Percentiles rank a stretch among this genome's conserved stretches.
phyloP scores from a whole-genome alignment of 2,888 invertebrate species.

The Scaptomyza flava region DNA sequence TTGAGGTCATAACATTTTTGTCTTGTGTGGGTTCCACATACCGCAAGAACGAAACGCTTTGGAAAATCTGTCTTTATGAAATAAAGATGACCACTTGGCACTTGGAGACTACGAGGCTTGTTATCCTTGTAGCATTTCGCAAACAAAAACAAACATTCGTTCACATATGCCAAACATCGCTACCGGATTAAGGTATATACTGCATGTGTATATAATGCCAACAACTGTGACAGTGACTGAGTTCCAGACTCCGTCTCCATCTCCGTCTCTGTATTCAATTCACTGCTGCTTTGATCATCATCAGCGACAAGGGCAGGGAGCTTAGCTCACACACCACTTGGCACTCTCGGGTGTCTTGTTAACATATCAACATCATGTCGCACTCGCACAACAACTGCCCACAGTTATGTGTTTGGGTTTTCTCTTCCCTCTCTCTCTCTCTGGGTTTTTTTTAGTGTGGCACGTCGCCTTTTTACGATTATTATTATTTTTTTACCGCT shows the following conservation, averaged over 20 bases:
- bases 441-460: constrained; percentile 9
- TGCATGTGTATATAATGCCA: constrained; percentile 55
- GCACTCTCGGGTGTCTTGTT: constrained; percentile 81
- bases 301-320: constrained; percentile 2
- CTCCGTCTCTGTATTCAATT: constrained; percentile 34
- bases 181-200: constrained; percentile 67
- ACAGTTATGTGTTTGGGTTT: constrained; percentile 38
- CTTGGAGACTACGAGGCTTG: constrained; percentile 42
- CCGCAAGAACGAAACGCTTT: constrained; percentile 8
- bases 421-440: constrained; percentile 1
- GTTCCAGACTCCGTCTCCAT: constrained; percentile 18
- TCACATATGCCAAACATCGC: constrained; percentile 76
- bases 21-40: constrained; percentile 34
- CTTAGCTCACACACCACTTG: constrained; percentile 70
- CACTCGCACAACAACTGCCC: constrained; percentile 67
- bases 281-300: constrained; percentile 32
- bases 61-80: constrained; percentile 7
- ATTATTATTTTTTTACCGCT: constrained; percentile 73
- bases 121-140: constrained; percentile 70
- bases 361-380: constrained; percentile 81
- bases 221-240: constrained; percentile 72
- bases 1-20: constrained; percentile 49
- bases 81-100: constrained; percentile 44
- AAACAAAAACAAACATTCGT: constrained; percentile 75
- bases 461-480: constrained; percentile 71